Conservation (phyloP, 37 sponge, comb jelly and placozoan genomes). For the Halichondria panicea region DNA sequence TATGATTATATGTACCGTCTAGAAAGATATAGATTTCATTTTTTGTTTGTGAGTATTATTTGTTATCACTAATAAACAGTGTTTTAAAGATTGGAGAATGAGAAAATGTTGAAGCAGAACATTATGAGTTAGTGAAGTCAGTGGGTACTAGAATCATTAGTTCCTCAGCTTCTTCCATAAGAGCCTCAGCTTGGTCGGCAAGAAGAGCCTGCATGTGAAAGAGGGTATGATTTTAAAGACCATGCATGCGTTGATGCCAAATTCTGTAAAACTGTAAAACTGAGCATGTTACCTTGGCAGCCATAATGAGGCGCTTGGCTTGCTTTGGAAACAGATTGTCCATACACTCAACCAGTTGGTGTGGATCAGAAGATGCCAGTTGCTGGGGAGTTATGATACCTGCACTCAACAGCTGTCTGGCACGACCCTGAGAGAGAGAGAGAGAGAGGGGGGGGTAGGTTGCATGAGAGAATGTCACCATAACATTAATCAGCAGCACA, state of each 20-base stretch:
- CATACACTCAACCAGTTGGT: constrained; percentile 50
- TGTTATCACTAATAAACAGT: too few relatives aligned
- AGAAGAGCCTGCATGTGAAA: constrained; percentile 48
- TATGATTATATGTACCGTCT: too few relatives aligned
- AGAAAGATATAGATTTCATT: too few relatives aligned
- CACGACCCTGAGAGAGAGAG: constrained; percentile 64
- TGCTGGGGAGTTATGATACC: constrained; percentile 78
- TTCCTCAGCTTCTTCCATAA: constrained; percentile 78
- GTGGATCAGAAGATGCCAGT: constrained; percentile 51
- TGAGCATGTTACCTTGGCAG: constrained; percentile 70
- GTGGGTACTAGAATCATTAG: constrained; percentile 30
- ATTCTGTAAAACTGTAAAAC: background rate
- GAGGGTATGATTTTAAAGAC: background rate
- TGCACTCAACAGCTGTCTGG: constrained; percentile 82
- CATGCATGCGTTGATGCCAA: background rate
- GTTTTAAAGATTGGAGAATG: too few relatives aligned
- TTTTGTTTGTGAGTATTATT: too few relatives aligned
- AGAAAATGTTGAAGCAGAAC: too few relatives aligned
- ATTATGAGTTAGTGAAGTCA: too few relatives aligned
- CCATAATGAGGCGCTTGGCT: constrained; percentile 56
- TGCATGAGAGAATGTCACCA: too few relatives aligned
- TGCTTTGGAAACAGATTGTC: constrained; percentile 64
- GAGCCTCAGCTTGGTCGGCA: constrained; percentile 72
- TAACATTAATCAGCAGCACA: too few relatives aligned
- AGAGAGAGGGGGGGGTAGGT: background rate